A percentile compares a stretch with the other conserved stretches of the same genome.
phyloP scores from a whole-genome alignment of 2,113 vertebrate genomes.

The Labeo catla region DNA sequence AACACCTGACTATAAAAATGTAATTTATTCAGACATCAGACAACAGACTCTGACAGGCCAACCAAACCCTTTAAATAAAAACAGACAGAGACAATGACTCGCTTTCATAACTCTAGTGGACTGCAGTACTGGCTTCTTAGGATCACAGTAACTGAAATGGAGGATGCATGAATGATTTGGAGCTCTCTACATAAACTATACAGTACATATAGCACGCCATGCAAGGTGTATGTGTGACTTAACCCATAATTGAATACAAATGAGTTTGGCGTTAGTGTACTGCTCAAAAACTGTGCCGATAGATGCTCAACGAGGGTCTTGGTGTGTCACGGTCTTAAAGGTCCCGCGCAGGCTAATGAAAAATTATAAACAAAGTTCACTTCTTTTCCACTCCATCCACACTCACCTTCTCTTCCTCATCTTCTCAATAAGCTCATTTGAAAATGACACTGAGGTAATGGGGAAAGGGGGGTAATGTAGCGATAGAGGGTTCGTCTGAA shows the following conservation, averaged over 20 bases:
- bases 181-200: not conserved
- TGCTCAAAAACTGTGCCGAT: too few species aligned
- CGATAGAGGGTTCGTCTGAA: slow-evolving; percentile 36
- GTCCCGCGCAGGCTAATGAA: slow-evolving; percentile 78
- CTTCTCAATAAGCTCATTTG: slow-evolving; percentile 11
- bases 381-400: not conserved
- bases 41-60: not conserved
- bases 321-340: slow-evolving; percentile 48
- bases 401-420: not conserved
- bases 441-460: slow-evolving; percentile 12
- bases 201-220: not conserved
- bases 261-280: not conserved
- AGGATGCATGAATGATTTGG: not conserved
- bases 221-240: not conserved
- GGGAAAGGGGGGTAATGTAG: not conserved
- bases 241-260: not conserved
- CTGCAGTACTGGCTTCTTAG: not conserved
- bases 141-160: not conserved
- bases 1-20: not conserved
- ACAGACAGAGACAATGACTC: not conserved
- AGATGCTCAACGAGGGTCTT: not conserved
- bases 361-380: slow-evolving; percentile 53
- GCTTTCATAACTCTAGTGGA: not conserved
- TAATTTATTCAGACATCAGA: not conserved
- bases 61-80: not conserved